Conservation (phyloP, 2,888 invertebrate species). For the Ernsta delagoae region DNA sequence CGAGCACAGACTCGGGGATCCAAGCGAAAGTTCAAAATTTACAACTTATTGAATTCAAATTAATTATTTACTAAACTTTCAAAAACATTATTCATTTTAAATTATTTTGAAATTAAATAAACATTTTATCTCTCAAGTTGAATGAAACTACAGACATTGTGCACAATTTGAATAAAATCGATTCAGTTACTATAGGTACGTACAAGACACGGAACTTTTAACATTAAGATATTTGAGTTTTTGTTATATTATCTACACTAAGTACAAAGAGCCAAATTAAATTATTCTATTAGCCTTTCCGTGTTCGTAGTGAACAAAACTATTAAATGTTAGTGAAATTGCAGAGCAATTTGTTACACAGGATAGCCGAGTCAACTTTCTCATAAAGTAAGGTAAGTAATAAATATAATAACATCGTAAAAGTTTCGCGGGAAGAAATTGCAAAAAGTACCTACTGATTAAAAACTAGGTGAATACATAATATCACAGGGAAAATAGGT, state of each 20-base stretch:
- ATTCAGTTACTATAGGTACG: too few species aligned
- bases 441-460: constrained; percentile 12
- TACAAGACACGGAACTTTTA: too few species aligned
- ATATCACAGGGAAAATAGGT: constrained; percentile 2
- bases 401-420: constrained; percentile 20
- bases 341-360: neutral
- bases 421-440: constrained; percentile 2
- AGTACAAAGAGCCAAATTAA: too few species aligned
- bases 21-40: constrained; percentile 13
- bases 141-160: too few species aligned
- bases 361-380: neutral
- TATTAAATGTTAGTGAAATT: neutral
- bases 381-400: constrained; percentile 23
- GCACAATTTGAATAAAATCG: too few species aligned
- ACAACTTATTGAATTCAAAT: constrained; percentile 25
- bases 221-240: too few species aligned
- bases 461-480: constrained; percentile 12
- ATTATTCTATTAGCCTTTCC: neutral
- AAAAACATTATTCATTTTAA: too few species aligned
- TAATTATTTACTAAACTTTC: neutral
- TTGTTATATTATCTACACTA: too few species aligned
- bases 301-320: neutral
- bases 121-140: too few species aligned
- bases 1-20: constrained; percentile 45
- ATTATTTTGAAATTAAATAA: too few species aligned